Conservation (phyloP, 2,888 invertebrate species). For the Drosophila villosipedis region DNA sequence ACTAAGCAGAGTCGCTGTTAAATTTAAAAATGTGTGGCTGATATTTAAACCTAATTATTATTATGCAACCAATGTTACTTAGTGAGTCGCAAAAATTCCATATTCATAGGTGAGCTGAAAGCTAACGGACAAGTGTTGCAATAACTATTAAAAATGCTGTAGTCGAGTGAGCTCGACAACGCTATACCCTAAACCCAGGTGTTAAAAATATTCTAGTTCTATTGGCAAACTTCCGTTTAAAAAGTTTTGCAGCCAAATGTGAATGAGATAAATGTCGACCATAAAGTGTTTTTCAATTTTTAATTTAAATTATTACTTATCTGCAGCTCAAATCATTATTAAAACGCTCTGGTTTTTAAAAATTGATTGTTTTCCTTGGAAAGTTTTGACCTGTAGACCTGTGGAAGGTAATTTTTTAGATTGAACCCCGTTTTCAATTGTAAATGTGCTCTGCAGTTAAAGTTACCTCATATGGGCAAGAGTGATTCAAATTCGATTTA, state of each 20-base stretch:
- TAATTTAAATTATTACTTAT: background rate
- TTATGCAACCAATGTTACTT: background rate
- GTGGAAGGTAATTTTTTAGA: background rate
- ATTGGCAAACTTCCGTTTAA: background rate
- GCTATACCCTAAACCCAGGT: background rate
- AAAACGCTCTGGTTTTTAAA: background rate
- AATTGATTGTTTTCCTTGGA: background rate
- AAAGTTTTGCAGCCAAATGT: no score
- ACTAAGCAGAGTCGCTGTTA: no score
- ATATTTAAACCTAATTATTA: background rate
- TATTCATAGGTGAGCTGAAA: background rate
- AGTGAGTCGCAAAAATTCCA: background rate
- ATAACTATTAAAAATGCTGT: background rate
- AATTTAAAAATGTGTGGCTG: background rate
- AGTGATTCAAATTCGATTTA: constrained; percentile 29
- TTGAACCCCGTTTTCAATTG: background rate
- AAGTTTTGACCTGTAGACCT: background rate
- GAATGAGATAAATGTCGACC: background rate
- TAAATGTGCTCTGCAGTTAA: constrained; percentile 14
- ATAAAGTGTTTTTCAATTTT: background rate
- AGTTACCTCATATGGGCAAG: constrained; percentile 28
- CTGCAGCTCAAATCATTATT: background rate
- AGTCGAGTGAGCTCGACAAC: background rate
- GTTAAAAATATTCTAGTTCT: background rate
- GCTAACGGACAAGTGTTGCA: background rate